Percentiles rank a stretch among this genome's conserved stretches.
These are phyloP conservation scores for Trichoplax adhaerens DNA, from an alignment of 37 sponge, comb jelly and placozoan species.

Conservation along the genomic window DNA sequence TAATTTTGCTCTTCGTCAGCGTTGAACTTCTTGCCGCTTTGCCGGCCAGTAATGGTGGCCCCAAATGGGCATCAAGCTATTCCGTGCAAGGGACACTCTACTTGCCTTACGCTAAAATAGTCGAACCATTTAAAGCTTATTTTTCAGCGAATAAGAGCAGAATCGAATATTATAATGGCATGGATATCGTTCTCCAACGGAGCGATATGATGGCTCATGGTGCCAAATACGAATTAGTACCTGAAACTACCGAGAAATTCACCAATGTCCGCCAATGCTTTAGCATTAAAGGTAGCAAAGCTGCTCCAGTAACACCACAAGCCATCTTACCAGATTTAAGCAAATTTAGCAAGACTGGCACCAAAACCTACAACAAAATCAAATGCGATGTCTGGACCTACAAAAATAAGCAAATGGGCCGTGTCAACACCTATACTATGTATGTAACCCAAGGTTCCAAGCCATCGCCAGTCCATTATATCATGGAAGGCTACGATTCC, in stretches of 20 bases:
- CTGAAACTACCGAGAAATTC: constrained; percentile 39
- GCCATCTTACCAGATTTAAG: constrained; percentile 38
- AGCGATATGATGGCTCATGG: constrained; percentile 23
- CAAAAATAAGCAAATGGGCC: not conserved
- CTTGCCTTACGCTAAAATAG: constrained; percentile 67
- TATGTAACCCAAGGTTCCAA: not conserved
- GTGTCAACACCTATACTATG: not conserved
- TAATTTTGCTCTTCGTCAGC: too few relatives aligned
- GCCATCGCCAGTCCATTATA: constrained; percentile 3
- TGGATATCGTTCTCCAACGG: constrained; percentile 22
- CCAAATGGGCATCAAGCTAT: constrained; percentile 8
- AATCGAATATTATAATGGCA: constrained; percentile 46
- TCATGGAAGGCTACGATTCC: constrained; percentile 47
- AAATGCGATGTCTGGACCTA: constrained; percentile 7
- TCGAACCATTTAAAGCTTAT: constrained; percentile 69
- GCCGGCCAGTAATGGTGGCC: too few relatives aligned
- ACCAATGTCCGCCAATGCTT: constrained; percentile 18
- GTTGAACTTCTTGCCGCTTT: too few relatives aligned
- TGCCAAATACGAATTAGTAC: constrained; percentile 54
- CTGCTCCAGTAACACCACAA: constrained; percentile 27
- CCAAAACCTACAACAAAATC: not conserved
- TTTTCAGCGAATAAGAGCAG: constrained; percentile 42
- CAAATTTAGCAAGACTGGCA: not conserved
- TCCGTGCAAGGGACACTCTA: constrained; percentile 28
- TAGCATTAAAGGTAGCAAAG: not conserved